A percentile compares a stretch with the other conserved stretches of the same genome.
These are phyloP conservation scores for Bovichtus variegatus DNA, from an alignment of 2,797 vertebrate species.

Conservation along the genomic window DNA sequence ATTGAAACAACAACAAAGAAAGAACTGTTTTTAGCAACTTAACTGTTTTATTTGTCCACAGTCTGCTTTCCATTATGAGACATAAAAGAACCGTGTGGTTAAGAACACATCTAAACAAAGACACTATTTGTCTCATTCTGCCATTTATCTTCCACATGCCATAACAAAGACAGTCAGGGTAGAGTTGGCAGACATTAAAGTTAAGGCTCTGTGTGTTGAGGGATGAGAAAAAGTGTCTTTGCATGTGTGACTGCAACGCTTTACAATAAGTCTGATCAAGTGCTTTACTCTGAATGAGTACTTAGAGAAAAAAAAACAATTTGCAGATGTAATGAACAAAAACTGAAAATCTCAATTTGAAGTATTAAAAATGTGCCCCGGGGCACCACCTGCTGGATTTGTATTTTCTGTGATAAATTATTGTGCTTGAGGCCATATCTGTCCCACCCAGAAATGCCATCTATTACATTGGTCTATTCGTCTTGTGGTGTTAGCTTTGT, in stretches of 20 bases:
- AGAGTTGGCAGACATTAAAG: neutral
- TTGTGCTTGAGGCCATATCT: slow-evolving; percentile 12
- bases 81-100: neutral
- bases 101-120: slow-evolving; percentile 1
- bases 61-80: neutral
- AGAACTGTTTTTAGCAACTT: too few species aligned
- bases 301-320: neutral
- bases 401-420: slow-evolving; percentile 21
- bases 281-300: neutral
- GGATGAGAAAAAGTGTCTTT: neutral
- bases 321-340: slow-evolving; percentile 4
- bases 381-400: slow-evolving; percentile 75
- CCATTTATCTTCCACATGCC: neutral
- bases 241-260: slow-evolving; percentile 5
- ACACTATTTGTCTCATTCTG: neutral
- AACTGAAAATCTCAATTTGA: neutral
- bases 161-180: neutral
- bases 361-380: slow-evolving; percentile 33
- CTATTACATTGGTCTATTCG: slow-evolving; percentile 4
- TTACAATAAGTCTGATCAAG: slow-evolving; percentile 2
- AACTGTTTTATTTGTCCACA: neutral
- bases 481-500: slow-evolving; percentile 27
- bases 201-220: neutral
- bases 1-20: neutral
- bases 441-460: slow-evolving; percentile 27